Conservation (phyloP, 2,888 invertebrate species). For the Argynnis bischoffii region DNA sequence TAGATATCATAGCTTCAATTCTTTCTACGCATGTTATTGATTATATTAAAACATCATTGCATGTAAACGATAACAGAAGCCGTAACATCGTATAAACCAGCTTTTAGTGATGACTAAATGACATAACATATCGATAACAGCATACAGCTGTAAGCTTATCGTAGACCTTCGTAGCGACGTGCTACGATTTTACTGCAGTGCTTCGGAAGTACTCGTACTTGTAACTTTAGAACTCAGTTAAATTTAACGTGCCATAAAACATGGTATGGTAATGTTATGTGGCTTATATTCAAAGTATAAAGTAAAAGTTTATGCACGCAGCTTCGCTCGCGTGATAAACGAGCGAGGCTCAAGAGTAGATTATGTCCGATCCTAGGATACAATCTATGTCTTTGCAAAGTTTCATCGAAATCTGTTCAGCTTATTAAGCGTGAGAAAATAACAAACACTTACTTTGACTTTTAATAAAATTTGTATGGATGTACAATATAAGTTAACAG, state of each 20-base stretch:
- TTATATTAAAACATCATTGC: background rate
- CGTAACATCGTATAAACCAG: background rate
- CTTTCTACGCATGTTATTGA: background rate
- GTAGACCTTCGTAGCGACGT: background rate
- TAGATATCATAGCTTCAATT: too few relatives aligned
- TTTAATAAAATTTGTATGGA: too few relatives aligned
- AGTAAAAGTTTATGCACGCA: background rate
- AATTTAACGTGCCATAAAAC: background rate
- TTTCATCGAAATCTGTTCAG: too few relatives aligned
- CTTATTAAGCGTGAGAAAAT: too few relatives aligned
- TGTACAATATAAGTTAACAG: too few relatives aligned
- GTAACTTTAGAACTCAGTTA: background rate
- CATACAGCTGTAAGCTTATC: conserved; percentile 1
- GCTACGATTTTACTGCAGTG: background rate
- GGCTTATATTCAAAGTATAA: background rate
- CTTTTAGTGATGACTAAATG: background rate
- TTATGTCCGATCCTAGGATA: too few relatives aligned
- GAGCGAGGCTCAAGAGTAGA: too few relatives aligned
- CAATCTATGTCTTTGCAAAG: too few relatives aligned
- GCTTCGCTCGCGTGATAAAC: too few relatives aligned
- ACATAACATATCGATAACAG: conserved; percentile 7
- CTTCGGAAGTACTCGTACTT: background rate
- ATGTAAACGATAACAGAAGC: background rate
- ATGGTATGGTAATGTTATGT: background rate
- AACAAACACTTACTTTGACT: too few relatives aligned